Evolutionary conservation across 1,140 invertebrate species (phyloP).

Genomic region (Tetramorium alpestre): DNA sequence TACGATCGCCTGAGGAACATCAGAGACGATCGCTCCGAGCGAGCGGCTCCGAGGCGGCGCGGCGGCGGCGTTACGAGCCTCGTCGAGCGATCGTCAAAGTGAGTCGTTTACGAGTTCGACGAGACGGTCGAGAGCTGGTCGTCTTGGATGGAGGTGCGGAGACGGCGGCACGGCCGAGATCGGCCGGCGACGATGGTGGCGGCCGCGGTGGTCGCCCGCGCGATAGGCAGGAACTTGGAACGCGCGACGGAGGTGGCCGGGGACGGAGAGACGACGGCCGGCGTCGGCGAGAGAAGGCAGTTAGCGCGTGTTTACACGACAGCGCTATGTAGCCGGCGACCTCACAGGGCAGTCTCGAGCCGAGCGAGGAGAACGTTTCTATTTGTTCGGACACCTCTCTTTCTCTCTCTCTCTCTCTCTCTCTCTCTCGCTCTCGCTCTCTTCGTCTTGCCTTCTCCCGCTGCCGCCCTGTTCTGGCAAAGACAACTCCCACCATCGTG

Average conservation of each 20-base stretch:
- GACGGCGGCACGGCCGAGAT: conserved; percentile 21
- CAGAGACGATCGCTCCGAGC: neutral
- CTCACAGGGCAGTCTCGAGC: conserved; percentile 76
- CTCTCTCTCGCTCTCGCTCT: conserved; percentile 26
- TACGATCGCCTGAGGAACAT: conserved; percentile 4
- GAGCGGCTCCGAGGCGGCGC: neutral
- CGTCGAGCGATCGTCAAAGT: conserved; percentile 7
- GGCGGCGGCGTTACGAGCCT: neutral
- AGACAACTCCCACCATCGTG: conserved; percentile 58
- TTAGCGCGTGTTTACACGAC: conserved; percentile 86
- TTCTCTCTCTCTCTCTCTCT: conserved; percentile 1
- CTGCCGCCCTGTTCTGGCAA: conserved; percentile 15
- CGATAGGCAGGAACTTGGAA: conserved; percentile 53
- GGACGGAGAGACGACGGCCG: conserved; percentile 67
- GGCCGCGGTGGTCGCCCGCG: conserved; percentile 32
- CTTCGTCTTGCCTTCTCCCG: conserved; percentile 51
- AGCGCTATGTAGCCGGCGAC: conserved; percentile 83
- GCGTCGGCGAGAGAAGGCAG: conserved; percentile 79
- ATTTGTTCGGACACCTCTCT: conserved; percentile 81
- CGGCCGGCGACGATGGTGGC: conserved; percentile 2
- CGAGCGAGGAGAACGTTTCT: conserved; percentile 81
- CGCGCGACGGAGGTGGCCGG: conserved; percentile 54
- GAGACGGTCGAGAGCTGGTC: conserved; percentile 19
- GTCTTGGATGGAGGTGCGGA: neutral
- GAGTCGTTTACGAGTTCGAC: conserved; percentile 29